Evolutionary conservation across 2,888 invertebrate species (phyloP), one percentile per base, ranked within the genome.

Genomic region (Hesperia comma): DNA sequence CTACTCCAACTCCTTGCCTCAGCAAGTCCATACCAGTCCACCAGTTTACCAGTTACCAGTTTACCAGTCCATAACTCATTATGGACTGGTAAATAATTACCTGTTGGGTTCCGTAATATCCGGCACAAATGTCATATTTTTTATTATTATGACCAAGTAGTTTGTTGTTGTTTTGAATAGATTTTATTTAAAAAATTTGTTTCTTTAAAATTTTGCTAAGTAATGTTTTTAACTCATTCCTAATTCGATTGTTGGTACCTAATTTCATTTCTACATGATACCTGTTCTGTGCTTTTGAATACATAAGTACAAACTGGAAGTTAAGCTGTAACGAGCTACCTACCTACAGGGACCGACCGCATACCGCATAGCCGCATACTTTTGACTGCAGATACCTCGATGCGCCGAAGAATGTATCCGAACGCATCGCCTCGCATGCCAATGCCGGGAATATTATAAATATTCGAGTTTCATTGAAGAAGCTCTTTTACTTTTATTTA

Each of bases 281-380:
- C n/a, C 8, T 33, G 33, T 33, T 60, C 60, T 41, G 32, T 60
- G 46, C 26, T 60, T 58, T 19, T 56, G 14, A 19, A 37, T 19
- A 40, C 40, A 19, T 40, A 40, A 33, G 17, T 33, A 55, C 17
- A 33, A 55, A 37, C 57, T 51, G 21, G 41, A 43, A 21, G 10
- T n/a, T 26, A 21, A 14, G 17, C 49, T 49, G 2, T n/a, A 46
- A 43, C 32, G 21, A 51, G n/a, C 46, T 46, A 51, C 58, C 37
- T n/a, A 26, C 21, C 15, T 40, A 37, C 40, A 51, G 15, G 6
- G 15, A 7, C 77, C 71, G 80, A 88, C 89, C 78, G 82, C 88
- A 89, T 89, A 88, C 89, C 78, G 82, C 88, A 89, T 89, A 83
- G 88, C 89, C 78, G 82, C 88, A 89, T 89, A 83, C 85, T 85